phyloP scores from a whole-genome alignment of 2,797 vertebrate genomes.

The Acestrorhynchus altus region DNA sequence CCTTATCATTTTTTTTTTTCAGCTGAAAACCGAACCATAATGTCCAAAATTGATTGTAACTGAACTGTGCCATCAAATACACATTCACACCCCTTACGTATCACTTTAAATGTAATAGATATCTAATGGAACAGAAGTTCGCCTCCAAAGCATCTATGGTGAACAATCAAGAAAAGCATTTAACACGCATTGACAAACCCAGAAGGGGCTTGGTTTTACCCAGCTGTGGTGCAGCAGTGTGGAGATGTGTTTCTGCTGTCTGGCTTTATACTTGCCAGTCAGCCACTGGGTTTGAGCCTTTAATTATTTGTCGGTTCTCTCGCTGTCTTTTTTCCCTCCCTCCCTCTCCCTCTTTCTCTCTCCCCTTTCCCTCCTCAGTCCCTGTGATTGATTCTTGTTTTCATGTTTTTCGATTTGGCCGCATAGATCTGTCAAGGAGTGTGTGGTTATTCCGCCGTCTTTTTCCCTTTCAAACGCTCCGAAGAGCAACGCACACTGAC shows the following conservation, averaged over 20 bases:
- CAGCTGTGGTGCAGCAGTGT: slow-evolving; percentile 32
- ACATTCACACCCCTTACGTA: too few relatives aligned
- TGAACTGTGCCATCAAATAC: too few relatives aligned
- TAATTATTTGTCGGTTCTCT: slow-evolving; percentile 58
- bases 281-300: slow-evolving; percentile 55
- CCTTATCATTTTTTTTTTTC: too few relatives aligned
- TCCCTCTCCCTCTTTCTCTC: slow-evolving; percentile 22
- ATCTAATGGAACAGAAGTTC: not conserved
- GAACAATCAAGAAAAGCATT: not conserved
- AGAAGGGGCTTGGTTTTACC: slow-evolving; percentile 33
- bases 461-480: slow-evolving; percentile 56
- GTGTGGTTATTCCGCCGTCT: slow-evolving; percentile 59
- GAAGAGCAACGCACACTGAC: slow-evolving; percentile 61
- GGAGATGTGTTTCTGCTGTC: slow-evolving; percentile 50
- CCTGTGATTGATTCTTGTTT: slow-evolving; percentile 61
- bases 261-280: slow-evolving; percentile 54
- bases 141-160: not conserved
- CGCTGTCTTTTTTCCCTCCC: slow-evolving; percentile 43
- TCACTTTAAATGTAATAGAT: not conserved
- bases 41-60: too few relatives aligned
- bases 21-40: too few relatives aligned
- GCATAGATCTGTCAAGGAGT: slow-evolving; percentile 58
- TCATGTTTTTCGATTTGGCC: slow-evolving; percentile 60
- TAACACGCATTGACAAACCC: slow-evolving; percentile 37
- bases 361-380: slow-evolving; percentile 35